Evolutionary conservation across 2,113 vertebrate species (phyloP).

Genomic region (Urocolius indicus): DNA sequence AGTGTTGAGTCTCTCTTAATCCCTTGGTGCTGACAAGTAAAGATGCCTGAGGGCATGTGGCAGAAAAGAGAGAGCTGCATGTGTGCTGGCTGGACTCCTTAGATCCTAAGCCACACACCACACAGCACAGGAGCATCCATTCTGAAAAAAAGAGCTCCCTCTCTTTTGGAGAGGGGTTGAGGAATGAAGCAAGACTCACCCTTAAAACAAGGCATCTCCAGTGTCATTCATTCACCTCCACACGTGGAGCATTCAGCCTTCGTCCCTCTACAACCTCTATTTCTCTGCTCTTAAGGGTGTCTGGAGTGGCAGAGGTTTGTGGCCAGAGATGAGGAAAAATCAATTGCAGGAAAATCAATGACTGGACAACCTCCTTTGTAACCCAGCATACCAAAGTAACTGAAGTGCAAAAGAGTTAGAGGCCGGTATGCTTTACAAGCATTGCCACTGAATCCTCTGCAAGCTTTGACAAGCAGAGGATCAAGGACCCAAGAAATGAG

Average conservation of each 20-base stretch:
- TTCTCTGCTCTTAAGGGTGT: not conserved
- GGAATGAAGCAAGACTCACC: not conserved
- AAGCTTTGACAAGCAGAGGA: not conserved
- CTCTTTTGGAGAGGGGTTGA: fast-evolving
- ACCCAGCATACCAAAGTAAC: not conserved
- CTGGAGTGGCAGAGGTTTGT: not conserved
- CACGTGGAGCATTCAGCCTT: not conserved
- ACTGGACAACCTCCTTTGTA: not conserved
- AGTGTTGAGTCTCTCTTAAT: not conserved
- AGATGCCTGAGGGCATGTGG: fast-evolving
- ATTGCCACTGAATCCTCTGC: not conserved
- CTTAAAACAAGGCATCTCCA: not conserved
- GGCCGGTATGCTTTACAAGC: not conserved
- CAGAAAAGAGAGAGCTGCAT: not conserved
- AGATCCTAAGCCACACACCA: not conserved
- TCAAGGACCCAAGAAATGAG: not conserved
- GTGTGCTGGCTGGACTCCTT: not conserved
- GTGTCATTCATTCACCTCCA: not conserved
- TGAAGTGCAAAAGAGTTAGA: not conserved
- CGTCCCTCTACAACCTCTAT: not conserved
- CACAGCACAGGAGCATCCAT: fast-evolving
- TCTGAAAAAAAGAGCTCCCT: no score
- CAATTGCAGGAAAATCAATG: no score
- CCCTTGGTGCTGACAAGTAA: not conserved
- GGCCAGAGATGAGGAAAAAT: not conserved